These are phyloP conservation scores for Ochropacha duplaris DNA, from an alignment of 2,888 invertebrate genomes.

Conservation along the genomic window DNA sequence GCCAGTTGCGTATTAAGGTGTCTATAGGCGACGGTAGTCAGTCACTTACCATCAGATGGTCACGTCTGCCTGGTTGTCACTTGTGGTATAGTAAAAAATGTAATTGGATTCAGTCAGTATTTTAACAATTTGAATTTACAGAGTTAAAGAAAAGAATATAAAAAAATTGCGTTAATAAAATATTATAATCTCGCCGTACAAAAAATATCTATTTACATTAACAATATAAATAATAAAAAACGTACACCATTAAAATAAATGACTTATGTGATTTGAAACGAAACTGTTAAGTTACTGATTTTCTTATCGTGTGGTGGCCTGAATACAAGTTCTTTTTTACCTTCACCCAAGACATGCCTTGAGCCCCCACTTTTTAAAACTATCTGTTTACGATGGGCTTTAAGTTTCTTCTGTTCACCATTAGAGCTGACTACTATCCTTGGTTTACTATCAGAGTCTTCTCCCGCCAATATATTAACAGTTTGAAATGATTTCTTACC, in stretches of 20 bases:
- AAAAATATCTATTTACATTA: not conserved
- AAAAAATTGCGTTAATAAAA: too few relatives aligned
- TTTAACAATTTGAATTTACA: too few relatives aligned
- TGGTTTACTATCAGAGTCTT: slow-evolving; percentile 24
- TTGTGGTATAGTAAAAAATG: too few relatives aligned
- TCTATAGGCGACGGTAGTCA: too few relatives aligned
- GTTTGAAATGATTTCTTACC: slow-evolving; percentile 22
- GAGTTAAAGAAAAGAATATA: too few relatives aligned
- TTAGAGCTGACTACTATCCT: slow-evolving; percentile 32
- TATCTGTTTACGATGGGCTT: slow-evolving; percentile 21
- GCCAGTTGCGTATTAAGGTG: too few relatives aligned
- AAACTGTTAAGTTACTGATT: slow-evolving; percentile 60
- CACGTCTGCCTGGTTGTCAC: too few relatives aligned
- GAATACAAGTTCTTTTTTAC: slow-evolving; percentile 56
- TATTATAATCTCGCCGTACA: too few relatives aligned
- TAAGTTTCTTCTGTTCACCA: slow-evolving; percentile 10
- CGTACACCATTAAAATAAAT: not conserved
- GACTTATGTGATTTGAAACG: slow-evolving; percentile 51
- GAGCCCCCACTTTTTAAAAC: slow-evolving; percentile 24
- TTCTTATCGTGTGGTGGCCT: slow-evolving; percentile 47
- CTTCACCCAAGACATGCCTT: slow-evolving; percentile 32
- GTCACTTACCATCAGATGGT: too few relatives aligned
- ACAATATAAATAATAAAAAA: too few relatives aligned
- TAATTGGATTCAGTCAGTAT: too few relatives aligned
- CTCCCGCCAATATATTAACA: slow-evolving; percentile 27